Percentiles rank a stretch among this genome's conserved stretches.
phyloP scores from a whole-genome alignment of 2,888 invertebrate genomes.

The Octodonta nipae region DNA sequence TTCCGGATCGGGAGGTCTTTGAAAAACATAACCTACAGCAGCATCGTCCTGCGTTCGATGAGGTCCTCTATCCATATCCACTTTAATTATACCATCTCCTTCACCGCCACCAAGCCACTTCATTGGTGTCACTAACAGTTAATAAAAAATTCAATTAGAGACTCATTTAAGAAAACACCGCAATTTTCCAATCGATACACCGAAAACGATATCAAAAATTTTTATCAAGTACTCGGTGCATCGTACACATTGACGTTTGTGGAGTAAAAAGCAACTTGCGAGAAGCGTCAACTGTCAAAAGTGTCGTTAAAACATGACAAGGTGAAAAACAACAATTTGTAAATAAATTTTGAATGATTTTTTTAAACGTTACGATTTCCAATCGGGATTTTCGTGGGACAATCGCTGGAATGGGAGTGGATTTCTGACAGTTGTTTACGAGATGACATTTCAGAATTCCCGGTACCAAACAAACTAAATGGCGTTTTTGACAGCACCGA shows the following conservation, averaged over 20 bases:
- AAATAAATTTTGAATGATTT: background rate
- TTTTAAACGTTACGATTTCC: background rate
- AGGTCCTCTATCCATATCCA: slow-evolving; percentile 53
- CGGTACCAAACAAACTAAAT: slow-evolving; percentile 37
- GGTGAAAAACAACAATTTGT: background rate
- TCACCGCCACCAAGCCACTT: slow-evolving; percentile 60
- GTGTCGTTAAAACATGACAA: background rate
- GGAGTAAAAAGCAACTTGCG: background rate
- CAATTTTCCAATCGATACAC: background rate
- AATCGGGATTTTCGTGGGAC: background rate
- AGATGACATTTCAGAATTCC: slow-evolving; percentile 35
- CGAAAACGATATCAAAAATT: background rate
- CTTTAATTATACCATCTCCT: slow-evolving; percentile 47
- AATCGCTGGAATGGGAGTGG: slow-evolving; percentile 8
- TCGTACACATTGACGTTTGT: background rate
- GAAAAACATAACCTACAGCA: slow-evolving; percentile 84
- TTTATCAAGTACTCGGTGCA: background rate
- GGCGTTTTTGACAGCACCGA: slow-evolving; percentile 40
- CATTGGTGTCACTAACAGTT: slow-evolving; percentile 47
- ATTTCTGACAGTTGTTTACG: slow-evolving; percentile 29
- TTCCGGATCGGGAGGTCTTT: slow-evolving; percentile 69
- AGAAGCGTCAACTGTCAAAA: background rate
- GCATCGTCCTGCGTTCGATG: slow-evolving; percentile 78
- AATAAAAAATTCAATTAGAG: slow-evolving; percentile 6
- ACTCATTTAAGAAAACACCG: background rate